A percentile compares a stretch with the other conserved stretches of the same genome.
These are phyloP conservation scores for Antheraea assamensis DNA, from an alignment of 2,888 invertebrate species.

Conservation along the genomic window DNA sequence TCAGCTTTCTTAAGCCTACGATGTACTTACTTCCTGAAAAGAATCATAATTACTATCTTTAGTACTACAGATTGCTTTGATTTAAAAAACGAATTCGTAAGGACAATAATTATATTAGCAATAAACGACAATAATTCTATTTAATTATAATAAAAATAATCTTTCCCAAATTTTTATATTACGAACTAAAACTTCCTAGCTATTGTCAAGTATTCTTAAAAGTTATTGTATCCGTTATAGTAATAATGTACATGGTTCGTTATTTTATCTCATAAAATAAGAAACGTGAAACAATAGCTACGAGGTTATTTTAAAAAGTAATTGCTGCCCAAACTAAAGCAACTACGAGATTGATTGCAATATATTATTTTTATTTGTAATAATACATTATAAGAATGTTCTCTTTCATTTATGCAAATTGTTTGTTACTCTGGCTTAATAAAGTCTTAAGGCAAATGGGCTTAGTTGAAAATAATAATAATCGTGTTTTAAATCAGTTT, in stretches of 20 bases:
- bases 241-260: constrained; percentile 7
- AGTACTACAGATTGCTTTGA: constrained; percentile 5
- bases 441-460: constrained; percentile 73
- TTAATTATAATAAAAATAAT: background rate
- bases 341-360: constrained; percentile 41
- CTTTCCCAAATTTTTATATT: constrained; percentile 32
- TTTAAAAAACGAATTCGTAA: constrained; percentile 4
- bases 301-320: constrained; percentile 34
- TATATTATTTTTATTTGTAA: constrained; percentile 41
- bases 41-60: background rate
- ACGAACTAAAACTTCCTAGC: constrained; percentile 47
- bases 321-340: constrained; percentile 61
- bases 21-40: background rate
- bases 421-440: constrained; percentile 62
- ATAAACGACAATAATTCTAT: background rate
- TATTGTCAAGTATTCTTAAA: constrained; percentile 40
- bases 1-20: background rate
- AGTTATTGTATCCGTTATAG: constrained; percentile 25
- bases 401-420: constrained; percentile 52
- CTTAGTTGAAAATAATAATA: constrained; percentile 67
- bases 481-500: constrained; percentile 65
- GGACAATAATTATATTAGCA: background rate
- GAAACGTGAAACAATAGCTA: constrained; percentile 48
- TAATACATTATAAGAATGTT: constrained; percentile 41
- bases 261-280: constrained; percentile 21